Evolutionary conservation across 2,113 vertebrate species (phyloP), one percentile per base, ranked within the genome.

Genomic region (Eolophus roseicapilla): DNA sequence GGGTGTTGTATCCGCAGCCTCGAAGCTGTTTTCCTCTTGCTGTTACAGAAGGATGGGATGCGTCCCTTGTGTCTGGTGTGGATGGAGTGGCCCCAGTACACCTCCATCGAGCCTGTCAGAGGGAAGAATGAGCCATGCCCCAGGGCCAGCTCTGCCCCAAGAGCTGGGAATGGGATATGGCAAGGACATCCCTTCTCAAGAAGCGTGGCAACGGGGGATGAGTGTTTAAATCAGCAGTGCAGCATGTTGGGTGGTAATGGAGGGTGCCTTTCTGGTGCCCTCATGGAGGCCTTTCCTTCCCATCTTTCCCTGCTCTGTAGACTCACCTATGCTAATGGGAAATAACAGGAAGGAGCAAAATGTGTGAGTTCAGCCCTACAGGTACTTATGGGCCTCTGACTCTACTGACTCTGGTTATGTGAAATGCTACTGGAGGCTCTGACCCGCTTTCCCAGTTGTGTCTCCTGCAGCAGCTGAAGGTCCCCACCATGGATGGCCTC

Each of bases 31-130:
- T 73, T 59, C 31, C 64, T 81, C 28, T 17, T 4, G 86, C 37
- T 39, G 55, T 39, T n/a, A 3, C 0, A 14, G 73, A 52, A 29
- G 81, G 81, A 80, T 53, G 15, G 91, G 86, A 86, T 35, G 86
- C 0, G 7, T 4, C 25, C 2, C 0, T 24, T 20, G 43, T n/a
- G 62, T n/a, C 37, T 25, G 2, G 0, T 1, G 29, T 13, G 74
- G 71, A 76, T 41, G 55, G 55, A 60, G 76, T 0, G 1, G 27
- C 43, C 78, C 57, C 23, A 8, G 0, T 0, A 5, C 0, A 13
- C 7, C 47, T 29, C 63, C 52, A 3, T 14, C 0, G 1, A 60
- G 75, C 65, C 80, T 3, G 1, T 21, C 3, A 15, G 46, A 2
- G 0, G 43, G 35, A 82, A 59, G 43, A 44, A 20, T 5, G 60